Evolutionary conservation across 2,797 vertebrate species (phyloP).

Genomic region (Manis javanica): DNA sequence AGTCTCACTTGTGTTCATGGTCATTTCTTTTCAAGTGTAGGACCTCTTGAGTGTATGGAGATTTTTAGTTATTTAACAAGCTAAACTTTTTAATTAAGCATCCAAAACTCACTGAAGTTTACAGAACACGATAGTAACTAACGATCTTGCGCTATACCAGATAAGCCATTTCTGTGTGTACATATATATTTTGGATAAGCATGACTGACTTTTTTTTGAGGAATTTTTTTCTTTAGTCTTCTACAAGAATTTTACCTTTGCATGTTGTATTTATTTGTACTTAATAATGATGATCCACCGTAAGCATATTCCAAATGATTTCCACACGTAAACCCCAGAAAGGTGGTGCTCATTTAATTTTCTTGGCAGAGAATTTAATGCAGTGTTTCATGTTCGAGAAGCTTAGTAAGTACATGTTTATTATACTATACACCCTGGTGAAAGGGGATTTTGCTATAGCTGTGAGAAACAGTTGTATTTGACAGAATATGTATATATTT

Average conservation of each 20-base stretch:
- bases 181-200: constrained; percentile 7
- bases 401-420: constrained; percentile 43
- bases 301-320: neutral
- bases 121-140: neutral
- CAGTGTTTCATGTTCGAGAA: neutral
- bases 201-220: neutral
- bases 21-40: constrained; percentile 21
- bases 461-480: constrained; percentile 39
- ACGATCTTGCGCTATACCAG: neutral
- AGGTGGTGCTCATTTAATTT: constrained; percentile 57
- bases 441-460: constrained; percentile 30
- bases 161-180: neutral
- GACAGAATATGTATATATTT: neutral
- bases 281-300: neutral
- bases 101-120: neutral
- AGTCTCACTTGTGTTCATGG: neutral
- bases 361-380: constrained; percentile 35
- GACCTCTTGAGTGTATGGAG: neutral
- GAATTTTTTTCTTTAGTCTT: constrained; percentile 50
- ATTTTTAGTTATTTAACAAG: constrained; percentile 16
- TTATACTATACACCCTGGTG: neutral
- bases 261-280: neutral
- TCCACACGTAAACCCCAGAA: constrained; percentile 29
- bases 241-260: neutral
- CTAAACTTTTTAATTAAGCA: constrained; percentile 26